These are phyloP conservation scores for Dryobates pubescens DNA, from an alignment of 2,797 vertebrate species.

Conservation along the genomic window DNA sequence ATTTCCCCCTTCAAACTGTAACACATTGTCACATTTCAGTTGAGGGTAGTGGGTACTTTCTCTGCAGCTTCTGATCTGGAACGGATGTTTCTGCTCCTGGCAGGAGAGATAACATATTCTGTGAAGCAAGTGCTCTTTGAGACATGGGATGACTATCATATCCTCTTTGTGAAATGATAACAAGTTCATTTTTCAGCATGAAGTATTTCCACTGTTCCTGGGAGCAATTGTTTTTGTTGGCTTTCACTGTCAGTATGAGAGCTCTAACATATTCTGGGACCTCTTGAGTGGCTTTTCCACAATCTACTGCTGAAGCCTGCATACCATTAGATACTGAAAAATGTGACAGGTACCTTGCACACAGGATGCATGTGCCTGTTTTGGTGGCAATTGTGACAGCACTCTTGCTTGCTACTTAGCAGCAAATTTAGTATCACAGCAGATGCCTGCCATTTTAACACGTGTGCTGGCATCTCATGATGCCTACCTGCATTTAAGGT, in stretches of 20 bases:
- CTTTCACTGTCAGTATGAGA: not conserved
- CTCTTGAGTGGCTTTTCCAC: not conserved
- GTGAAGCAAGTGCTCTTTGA: not conserved
- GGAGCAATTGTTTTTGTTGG: not conserved
- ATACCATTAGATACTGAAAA: not conserved
- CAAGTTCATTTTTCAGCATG: constrained; percentile 33
- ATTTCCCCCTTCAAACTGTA: too few species aligned
- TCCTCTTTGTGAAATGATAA: constrained; percentile 18
- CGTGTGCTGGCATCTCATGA: not conserved
- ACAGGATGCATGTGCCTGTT: not conserved
- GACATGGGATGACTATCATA: not conserved
- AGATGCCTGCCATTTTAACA: not conserved
- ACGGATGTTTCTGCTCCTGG: not conserved
- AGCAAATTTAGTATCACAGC: not conserved
- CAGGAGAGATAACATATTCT: not conserved
- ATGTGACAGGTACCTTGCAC: not conserved
- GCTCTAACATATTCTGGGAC: not conserved
- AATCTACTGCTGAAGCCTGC: not conserved
- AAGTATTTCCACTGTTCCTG: not conserved
- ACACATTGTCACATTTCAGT: not conserved
- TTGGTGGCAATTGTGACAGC: not conserved
- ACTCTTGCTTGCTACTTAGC: not conserved
- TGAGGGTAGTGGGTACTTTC: not conserved
- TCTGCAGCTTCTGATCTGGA: constrained; percentile 1
- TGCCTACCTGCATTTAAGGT: not conserved